phyloP scores from a whole-genome alignment of 92 coral and sea anemone species.

The Porites divaricata region DNA sequence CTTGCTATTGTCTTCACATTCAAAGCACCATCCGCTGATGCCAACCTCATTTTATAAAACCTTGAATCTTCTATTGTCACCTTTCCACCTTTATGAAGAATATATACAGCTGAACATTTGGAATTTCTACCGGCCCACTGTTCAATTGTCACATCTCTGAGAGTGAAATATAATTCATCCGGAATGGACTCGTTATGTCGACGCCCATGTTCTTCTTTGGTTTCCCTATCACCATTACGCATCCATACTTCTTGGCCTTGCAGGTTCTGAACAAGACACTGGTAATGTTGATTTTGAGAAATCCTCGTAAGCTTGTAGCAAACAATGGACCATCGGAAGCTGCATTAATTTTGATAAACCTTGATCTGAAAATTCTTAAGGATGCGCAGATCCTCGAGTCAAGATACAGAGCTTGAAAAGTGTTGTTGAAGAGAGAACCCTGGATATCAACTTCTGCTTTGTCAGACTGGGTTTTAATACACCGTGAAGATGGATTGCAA shows the following conservation, averaged over 20 bases:
- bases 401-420: conserved; percentile 1
- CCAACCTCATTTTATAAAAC: not conserved
- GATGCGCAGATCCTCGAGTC: not conserved
- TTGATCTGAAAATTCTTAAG: not conserved
- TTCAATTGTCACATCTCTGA: conserved; percentile 16
- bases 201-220: not conserved
- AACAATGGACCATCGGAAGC: conserved; percentile 5
- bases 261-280: conserved; percentile 6
- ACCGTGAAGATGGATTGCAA: not conserved
- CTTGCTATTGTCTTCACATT: conserved; percentile 1
- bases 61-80: not conserved
- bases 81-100: conserved; percentile 3
- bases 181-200: not conserved
- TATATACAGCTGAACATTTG: conserved; percentile 3
- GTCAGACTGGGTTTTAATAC: not conserved
- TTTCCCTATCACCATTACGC: conserved; percentile 8
- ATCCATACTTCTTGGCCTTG: conserved; percentile 14
- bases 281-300: not conserved
- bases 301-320: not conserved
- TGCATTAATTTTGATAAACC: not conserved
- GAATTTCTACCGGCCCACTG: not conserved
- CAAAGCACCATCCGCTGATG: not conserved
- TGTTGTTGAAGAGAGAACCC: not conserved
- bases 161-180: not conserved
- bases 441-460: conserved; percentile 8